Conservation (phyloP, 2,797 vertebrate species). For the Masticophis lateralis region DNA sequence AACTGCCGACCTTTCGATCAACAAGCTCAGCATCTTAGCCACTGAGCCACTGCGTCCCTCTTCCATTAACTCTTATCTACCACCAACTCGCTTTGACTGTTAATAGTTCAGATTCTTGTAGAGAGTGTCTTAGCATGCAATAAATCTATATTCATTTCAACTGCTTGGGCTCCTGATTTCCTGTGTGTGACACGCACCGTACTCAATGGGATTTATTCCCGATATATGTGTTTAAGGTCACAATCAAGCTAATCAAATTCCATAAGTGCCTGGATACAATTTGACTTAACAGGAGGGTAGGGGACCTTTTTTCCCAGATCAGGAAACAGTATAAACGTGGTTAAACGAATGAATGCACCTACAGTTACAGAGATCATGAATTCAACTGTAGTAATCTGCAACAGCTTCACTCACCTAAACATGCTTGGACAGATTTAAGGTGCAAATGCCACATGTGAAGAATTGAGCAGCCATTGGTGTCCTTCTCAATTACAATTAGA, state of each 20-base stretch:
- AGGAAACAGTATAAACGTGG: background rate
- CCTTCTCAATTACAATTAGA: conserved; percentile 95
- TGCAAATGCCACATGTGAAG: conserved; percentile 99
- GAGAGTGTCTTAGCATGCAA: background rate
- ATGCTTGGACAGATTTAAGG: conserved; percentile 93
- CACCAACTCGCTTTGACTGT: background rate
- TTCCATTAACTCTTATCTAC: background rate
- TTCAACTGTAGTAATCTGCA: background rate
- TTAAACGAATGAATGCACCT: background rate
- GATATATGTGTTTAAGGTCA: background rate
- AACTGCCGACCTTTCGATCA: too few relatives aligned
- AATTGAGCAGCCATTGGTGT: conserved; percentile 83
- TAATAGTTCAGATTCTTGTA: background rate
- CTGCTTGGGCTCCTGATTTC: background rate
- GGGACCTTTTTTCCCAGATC: background rate
- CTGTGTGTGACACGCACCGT: background rate
- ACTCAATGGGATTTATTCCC: background rate
- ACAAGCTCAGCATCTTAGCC: too few relatives aligned
- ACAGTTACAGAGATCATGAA: background rate
- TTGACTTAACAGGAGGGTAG: background rate
- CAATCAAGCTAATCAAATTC: background rate
- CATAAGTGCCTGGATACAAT: background rate
- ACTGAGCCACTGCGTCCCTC: too few relatives aligned
- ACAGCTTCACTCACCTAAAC: conserved; percentile 80
- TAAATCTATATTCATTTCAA: background rate